Base-by-base conservation (phyloP, 2,888 invertebrate genomes). In the Geotrupes spiniger region DNA sequence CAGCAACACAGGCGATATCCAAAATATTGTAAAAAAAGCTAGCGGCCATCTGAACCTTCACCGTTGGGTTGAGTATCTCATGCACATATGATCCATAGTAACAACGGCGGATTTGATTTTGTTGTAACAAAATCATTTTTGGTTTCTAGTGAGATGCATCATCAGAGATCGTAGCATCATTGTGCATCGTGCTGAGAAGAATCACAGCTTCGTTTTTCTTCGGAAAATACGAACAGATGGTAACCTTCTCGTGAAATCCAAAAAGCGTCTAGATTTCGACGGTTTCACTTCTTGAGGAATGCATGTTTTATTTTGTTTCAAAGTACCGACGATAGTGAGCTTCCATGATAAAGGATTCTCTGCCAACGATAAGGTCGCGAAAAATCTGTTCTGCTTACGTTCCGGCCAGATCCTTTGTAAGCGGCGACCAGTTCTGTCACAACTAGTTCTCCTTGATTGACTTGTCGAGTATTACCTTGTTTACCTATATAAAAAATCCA, bases 391-490 rank as follows among this genome's bases (percentile, higher is more conserved):
- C 55, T 58, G 0, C 46, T 46, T 36, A 61, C 49, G 36, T 62
- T 62, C 59, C 63, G 42, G 27, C 62, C 57, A 42, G 57, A 58
- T 45, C 61, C 60, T 61, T 58, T 50, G 36, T 54, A 61, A 46
- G 51, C 49, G 40, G 49, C 52, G 38, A 49, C 58, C 28, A 63
- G 56, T 10, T 63, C 60, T 61, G 61, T 63, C 27, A 66, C 61
- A 25, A 59, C 59, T 57, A 59, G 53, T 47, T 64, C 60, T 45
- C 62, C 63, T 36, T 51, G 42, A 49, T 63, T 61, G 49, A 42
- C 57, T 49, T 63, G 59, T 9, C 58, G 57, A 42, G 36, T 48
- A 2, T 8, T 16, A 3, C 1, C 2, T 2, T 12, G n/a, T n/a
- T 6, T 21, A 4, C 21, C 6, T 4, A 21, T 21, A 21, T 21